These are phyloP conservation scores for Gastrophryne carolinensis DNA, from an alignment of 2,797 vertebrate species.

Conservation along the genomic window DNA sequence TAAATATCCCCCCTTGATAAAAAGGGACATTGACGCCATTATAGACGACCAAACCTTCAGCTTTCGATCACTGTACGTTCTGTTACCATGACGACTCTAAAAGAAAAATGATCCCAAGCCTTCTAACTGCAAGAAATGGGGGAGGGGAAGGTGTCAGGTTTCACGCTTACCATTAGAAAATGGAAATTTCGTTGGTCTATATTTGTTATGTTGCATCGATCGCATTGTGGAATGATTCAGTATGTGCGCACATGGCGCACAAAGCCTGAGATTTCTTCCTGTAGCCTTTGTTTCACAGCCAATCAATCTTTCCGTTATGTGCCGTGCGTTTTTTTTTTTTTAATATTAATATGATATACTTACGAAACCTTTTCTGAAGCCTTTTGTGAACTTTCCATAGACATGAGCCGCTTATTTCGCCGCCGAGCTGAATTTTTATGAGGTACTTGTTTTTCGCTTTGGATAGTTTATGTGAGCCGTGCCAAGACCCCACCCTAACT, in stretches of 20 bases:
- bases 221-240: no score
- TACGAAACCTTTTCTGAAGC: neutral
- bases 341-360: no score
- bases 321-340: no score
- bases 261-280: neutral
- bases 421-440: neutral
- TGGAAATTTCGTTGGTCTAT: neutral
- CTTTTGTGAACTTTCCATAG: neutral
- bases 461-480: neutral
- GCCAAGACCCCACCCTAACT: conserved; percentile 36
- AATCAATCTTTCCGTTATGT: neutral
- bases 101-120: no score
- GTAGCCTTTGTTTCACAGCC: neutral
- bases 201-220: no score
- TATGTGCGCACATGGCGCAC: no score
- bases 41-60: neutral
- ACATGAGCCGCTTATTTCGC: neutral
- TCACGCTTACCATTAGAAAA: no score
- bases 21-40: neutral
- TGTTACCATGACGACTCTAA: conserved; percentile 6
- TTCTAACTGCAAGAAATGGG: neutral
- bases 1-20: neutral
- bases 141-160: neutral
- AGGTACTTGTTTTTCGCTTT: neutral
- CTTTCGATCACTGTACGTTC: neutral